Evolutionary conservation across 2,113 vertebrate species (phyloP), one percentile per base, ranked within the genome.

Genomic region (Rhinoderma darwinii): DNA sequence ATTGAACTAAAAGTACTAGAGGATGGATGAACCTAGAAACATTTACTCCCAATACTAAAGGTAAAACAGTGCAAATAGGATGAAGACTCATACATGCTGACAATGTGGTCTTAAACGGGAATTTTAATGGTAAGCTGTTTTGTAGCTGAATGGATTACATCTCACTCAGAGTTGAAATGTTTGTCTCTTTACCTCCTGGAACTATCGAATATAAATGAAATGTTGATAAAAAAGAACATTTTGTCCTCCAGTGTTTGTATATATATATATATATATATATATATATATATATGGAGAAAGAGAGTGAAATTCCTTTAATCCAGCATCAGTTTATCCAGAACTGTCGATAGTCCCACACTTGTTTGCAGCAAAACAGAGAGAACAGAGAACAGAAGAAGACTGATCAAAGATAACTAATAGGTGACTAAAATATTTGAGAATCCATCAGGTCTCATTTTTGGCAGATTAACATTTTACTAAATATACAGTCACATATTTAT

Each of bases 51-150:
- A 70, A 37, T 68, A 35, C 30, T 30, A 70, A 6, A 39, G 32
- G 32, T 47, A 47, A 47, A 76, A 44, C 4, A 74, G 12, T 76
- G 73, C 41, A 76, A 74, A 76, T 44, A 30, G 43, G 59, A 43
- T 43, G 43, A 76, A 76, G 43, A 44, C 39, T 17, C 43, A 47
- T 47, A 43, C 72, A 12, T 43, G 72, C 37, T 74, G 22, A 74
- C 72, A 43, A n/a, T 41, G 72, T 22, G 18, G 20, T n/a, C 22
- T 37, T 17, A 47, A 17, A 76, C 41, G 44, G 37, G 25, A 75
- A 44, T 75, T 76, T 75, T n/a, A 47, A 74, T n/a, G 73, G 15
- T 27, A 76, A 76, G 41, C 73, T 30, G n/a, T 44, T 76, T 44
- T 27, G 72, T n/a, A 43, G 25, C 73, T 76, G 22, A 44, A 76